A percentile compares a stretch with the other conserved stretches of the same genome.
These are phyloP conservation scores for Gymnobelideus leadbeateri DNA, from an alignment of 2,113 vertebrate genomes.

Conservation along the genomic window DNA sequence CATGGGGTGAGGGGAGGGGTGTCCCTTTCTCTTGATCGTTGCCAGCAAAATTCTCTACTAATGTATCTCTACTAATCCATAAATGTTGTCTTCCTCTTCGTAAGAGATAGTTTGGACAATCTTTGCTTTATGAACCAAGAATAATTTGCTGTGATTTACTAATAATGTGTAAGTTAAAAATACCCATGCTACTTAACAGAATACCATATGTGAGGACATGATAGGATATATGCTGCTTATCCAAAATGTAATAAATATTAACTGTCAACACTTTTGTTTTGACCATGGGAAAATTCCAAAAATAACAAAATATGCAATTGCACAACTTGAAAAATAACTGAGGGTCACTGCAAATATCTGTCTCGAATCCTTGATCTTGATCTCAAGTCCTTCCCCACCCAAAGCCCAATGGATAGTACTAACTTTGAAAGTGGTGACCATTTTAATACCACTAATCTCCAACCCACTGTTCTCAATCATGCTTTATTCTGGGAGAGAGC, in stretches of 20 bases:
- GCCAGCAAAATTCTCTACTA: not conserved
- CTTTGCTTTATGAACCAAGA: not conserved
- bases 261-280: slow-evolving; percentile 27
- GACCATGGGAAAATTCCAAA: slow-evolving; percentile 45
- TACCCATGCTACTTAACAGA: slow-evolving; percentile 28
- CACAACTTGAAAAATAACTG: slow-evolving; percentile 25
- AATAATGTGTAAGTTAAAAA: slow-evolving; percentile 56
- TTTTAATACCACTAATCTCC: not conserved
- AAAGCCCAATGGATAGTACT: not conserved
- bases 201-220: slow-evolving; percentile 49
- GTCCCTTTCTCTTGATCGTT: not conserved
- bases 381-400: not conserved
- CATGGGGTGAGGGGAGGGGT: not conserved
- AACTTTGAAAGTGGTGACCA: not conserved
- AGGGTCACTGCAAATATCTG: not conserved
- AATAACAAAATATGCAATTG: slow-evolving; percentile 14
- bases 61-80: slow-evolving; percentile 16
- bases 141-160: slow-evolving; percentile 48
- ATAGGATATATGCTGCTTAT: slow-evolving; percentile 43
- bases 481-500: not conserved
- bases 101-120: slow-evolving; percentile 40
- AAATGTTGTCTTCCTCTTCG: slow-evolving; percentile 51
- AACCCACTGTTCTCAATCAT: not conserved
- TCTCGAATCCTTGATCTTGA: not conserved
- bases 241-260: slow-evolving; percentile 59